Evolutionary conservation across 2,113 vertebrate species (phyloP), one percentile per base, ranked within the genome.

Genomic region (Phrynosoma platyrhinos): DNA sequence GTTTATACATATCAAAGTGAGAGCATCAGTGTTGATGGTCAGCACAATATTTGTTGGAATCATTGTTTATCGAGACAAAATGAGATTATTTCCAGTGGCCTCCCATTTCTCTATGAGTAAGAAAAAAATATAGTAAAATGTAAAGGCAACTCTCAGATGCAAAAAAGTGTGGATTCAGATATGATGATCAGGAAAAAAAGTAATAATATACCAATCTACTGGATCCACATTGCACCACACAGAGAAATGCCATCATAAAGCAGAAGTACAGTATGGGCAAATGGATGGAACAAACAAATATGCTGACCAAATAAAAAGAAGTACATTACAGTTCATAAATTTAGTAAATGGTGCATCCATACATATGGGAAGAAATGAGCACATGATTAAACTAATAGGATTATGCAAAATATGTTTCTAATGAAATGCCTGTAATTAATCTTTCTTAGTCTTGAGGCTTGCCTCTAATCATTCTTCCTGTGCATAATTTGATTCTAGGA

Each of bases 371-470:
- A 0, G 69, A 91, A 91, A 93, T 32, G 47, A 95, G 86, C 91
- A 86, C 82, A 88, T 64, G 86, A 95, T 87, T 81, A 91, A 91
- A 91, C 77, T 91, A 93, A 94, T 1, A 89, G 85, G 71, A 93
- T 94, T 95, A 93, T 92, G 91, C 79, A 95, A 93, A 94, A 93
- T 42, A 88, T 83, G 82, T 13, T 88, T 87, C 92, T 94, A 95
- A 93, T 93, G 93, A 95, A 90, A 93, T 58, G 69, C 30, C 83
- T 25, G 12, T 92, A 94, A 96, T 93, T 94, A 93, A 95, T 95
- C 93, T 90, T 86, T 94, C 91, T 88, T 86, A 83, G 88, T 92
- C 90, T 92, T 89, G 69, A 68, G 75, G 71, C 87, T 94, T 13
- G 36, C 75, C 87, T 91, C 69, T 88, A 95, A 94, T 94, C 62